Percentiles rank a stretch among this genome's conserved stretches.
These are phyloP conservation scores for Beris morrisii DNA, from an alignment of 2,888 invertebrate genomes.

Conservation along the genomic window DNA sequence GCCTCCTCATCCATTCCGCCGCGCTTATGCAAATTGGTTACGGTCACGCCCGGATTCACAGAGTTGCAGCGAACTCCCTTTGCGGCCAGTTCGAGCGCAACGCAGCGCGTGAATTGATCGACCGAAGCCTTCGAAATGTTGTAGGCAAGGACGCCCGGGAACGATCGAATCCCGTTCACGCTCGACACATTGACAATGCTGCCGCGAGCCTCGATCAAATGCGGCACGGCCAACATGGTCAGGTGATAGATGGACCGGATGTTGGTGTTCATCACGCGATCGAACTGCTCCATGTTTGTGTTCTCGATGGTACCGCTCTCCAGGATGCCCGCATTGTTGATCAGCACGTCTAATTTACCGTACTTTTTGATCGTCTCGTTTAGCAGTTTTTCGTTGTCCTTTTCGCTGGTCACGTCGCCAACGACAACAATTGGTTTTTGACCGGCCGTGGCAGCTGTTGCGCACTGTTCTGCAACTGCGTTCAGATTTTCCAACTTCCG, in stretches of 20 bases:
- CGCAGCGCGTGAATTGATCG: slow-evolving; percentile 92
- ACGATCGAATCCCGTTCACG: slow-evolving; percentile 87
- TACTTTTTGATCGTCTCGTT: slow-evolving; percentile 73
- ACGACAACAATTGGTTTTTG: slow-evolving; percentile 62
- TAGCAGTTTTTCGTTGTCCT: slow-evolving; percentile 71
- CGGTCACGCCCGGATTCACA: slow-evolving; percentile 87
- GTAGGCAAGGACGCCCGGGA: slow-evolving; percentile 88
- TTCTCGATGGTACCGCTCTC: slow-evolving; percentile 83
- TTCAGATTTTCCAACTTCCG: slow-evolving; percentile 70
- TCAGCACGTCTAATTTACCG: slow-evolving; percentile 77
- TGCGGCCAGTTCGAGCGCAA: slow-evolving; percentile 81
- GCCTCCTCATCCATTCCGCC: slow-evolving; percentile 83
- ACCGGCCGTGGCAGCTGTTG: slow-evolving; percentile 47
- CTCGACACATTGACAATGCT: slow-evolving; percentile 95
- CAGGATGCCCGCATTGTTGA: slow-evolving; percentile 89
- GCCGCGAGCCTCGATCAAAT: slow-evolving; percentile 81
- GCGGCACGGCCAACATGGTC: slow-evolving; percentile 85
- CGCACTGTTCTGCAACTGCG: slow-evolving; percentile 64
- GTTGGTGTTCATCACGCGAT: slow-evolving; percentile 87
- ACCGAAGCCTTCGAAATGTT: slow-evolving; percentile 91
- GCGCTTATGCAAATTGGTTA: slow-evolving; percentile 84
- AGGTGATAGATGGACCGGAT: slow-evolving; percentile 79
- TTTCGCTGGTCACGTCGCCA: slow-evolving; percentile 75
- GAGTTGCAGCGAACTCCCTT: slow-evolving; percentile 87
- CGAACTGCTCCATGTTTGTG: slow-evolving; percentile 83